These are phyloP conservation scores for Bellardia pandia DNA, from an alignment of 2,888 invertebrate genomes.

Conservation along the genomic window DNA sequence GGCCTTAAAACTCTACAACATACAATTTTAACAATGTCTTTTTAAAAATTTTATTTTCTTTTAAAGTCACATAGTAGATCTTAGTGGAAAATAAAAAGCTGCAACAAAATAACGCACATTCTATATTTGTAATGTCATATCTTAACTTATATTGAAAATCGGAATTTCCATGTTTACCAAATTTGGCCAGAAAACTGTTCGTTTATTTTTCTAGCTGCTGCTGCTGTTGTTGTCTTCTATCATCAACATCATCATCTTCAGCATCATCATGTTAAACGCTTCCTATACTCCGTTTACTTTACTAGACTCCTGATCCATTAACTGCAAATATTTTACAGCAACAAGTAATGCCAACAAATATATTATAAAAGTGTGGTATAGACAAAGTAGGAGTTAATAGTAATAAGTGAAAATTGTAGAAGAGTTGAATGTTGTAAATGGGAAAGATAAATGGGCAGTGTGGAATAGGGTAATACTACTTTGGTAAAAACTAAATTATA, in stretches of 20 bases:
- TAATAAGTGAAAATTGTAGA: slow-evolving; percentile 1
- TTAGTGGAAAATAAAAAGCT: neutral
- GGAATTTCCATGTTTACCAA: slow-evolving; percentile 82
- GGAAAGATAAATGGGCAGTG: neutral
- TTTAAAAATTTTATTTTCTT: slow-evolving; percentile 35
- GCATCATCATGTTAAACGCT: slow-evolving; percentile 36
- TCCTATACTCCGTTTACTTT: neutral
- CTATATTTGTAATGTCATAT: slow-evolving; percentile 72
- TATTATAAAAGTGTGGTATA: slow-evolving; percentile 28
- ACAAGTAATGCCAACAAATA: slow-evolving; percentile 30
- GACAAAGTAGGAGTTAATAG: slow-evolving; percentile 50
- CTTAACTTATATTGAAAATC: slow-evolving; percentile 73
- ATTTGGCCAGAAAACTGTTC: slow-evolving; percentile 79
- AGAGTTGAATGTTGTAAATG: neutral
- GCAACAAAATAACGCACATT: slow-evolving; percentile 47
- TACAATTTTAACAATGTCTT: slow-evolving; percentile 57
- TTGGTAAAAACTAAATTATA: neutral
- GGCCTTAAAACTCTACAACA: neutral
- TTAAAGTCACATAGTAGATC: slow-evolving; percentile 7
- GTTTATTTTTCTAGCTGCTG: slow-evolving; percentile 47
- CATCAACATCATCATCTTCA: slow-evolving; percentile 38
- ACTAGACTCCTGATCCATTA: neutral
- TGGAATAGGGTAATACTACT: neutral
- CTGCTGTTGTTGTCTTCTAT: slow-evolving; percentile 28
- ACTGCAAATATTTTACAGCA: neutral